phyloP scores from a whole-genome alignment of 35 echinoderm and acorn worm genomes.

The Eucidaris tribuloides region DNA sequence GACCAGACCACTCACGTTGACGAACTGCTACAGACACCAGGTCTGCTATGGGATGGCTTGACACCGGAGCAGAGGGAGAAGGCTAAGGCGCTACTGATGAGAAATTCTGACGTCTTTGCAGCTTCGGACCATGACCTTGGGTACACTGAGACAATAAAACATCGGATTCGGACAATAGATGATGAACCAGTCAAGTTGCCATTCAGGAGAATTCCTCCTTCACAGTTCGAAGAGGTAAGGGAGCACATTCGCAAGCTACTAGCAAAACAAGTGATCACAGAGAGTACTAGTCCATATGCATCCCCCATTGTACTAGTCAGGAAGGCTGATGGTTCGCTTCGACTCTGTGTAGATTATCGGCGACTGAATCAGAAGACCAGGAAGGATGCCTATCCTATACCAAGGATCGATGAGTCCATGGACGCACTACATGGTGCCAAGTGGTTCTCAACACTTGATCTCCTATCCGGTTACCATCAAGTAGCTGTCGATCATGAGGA shows the following conservation, averaged over 20 bases:
- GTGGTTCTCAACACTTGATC: slow-evolving; percentile 45
- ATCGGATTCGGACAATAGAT: slow-evolving; percentile 24
- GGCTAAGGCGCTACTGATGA: slow-evolving; percentile 19
- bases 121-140: slow-evolving; percentile 48
- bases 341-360: slow-evolving; percentile 45
- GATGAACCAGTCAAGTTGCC: slow-evolving; percentile 33
- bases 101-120: slow-evolving; percentile 53
- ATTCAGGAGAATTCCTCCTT: slow-evolving; percentile 43
- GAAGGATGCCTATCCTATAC: slow-evolving; percentile 54
- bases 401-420: slow-evolving; percentile 52
- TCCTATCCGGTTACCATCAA: slow-evolving; percentile 44
- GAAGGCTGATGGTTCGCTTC: slow-evolving; percentile 5
- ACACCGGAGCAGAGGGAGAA: not conserved
- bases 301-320: slow-evolving; percentile 41
- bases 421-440: slow-evolving; percentile 46
- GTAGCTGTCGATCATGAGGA: slow-evolving; percentile 43
- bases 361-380: slow-evolving; percentile 45
- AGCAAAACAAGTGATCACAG: slow-evolving; percentile 3
- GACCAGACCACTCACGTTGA: too few relatives aligned
- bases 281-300: slow-evolving; percentile 38
- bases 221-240: slow-evolving; percentile 51
- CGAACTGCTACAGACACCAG: not conserved
- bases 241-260: slow-evolving; percentile 34
- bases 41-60: slow-evolving; percentile 2
- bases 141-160: slow-evolving; percentile 9